Evolutionary conservation across 2,797 vertebrate species (phyloP).

Genomic region (Crocidura indochinensis): DNA sequence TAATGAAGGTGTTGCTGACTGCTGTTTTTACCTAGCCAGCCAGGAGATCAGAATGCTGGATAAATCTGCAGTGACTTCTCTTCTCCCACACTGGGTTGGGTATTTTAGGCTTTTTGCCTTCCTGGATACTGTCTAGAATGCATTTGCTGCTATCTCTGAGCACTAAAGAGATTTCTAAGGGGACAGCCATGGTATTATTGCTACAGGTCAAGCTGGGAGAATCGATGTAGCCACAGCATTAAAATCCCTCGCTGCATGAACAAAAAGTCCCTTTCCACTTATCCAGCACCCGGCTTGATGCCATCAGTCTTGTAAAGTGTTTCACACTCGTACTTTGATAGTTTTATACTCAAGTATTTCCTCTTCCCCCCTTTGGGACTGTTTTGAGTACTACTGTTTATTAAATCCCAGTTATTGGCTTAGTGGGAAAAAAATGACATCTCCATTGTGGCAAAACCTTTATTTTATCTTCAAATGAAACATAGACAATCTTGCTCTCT

Average conservation of each 20-base stretch:
- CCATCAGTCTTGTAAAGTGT: neutral
- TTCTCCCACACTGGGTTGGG: no score
- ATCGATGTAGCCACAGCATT: neutral
- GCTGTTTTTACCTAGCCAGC: no score
- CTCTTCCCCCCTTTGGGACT: neutral
- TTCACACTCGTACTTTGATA: neutral
- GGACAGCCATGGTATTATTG: neutral
- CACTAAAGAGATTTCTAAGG: neutral
- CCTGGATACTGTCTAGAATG: neutral
- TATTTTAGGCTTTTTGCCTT: no score
- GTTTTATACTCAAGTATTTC: neutral
- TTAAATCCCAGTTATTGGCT: neutral
- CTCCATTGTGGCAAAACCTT: no score
- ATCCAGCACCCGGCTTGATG: neutral
- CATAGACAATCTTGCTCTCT: no score
- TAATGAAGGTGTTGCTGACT: no score
- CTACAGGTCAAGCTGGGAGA: neutral
- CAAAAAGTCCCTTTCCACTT: neutral
- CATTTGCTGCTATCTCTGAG: neutral
- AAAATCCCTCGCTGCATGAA: neutral
- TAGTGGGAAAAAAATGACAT: no score
- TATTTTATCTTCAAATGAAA: no score
- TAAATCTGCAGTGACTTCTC: no score
- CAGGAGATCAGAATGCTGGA: no score
- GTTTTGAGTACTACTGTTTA: neutral